These are phyloP conservation scores for Psilopogon haemacephalus DNA, from an alignment of 2,113 vertebrate genomes.

Conservation along the genomic window DNA sequence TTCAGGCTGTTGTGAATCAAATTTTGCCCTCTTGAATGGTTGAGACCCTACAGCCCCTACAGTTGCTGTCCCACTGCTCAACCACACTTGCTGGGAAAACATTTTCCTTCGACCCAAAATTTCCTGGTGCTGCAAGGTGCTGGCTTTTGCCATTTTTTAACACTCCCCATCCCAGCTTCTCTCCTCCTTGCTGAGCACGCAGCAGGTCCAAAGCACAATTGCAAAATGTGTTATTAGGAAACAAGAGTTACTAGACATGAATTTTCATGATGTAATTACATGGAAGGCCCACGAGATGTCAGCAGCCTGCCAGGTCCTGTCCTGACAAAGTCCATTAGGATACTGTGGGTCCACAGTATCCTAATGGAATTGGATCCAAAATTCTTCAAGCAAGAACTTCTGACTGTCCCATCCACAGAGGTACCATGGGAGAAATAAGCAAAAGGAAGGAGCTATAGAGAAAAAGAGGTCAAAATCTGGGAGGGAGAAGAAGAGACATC, in stretches of 20 bases:
- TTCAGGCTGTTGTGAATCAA: not conserved
- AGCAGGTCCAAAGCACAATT: fast-evolving
- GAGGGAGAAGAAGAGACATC: not conserved
- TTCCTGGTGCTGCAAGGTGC: not conserved
- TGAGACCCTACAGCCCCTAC: not conserved
- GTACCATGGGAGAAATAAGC: not conserved
- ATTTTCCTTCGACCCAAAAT: not conserved
- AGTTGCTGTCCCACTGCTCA: not conserved
- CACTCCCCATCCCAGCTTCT: not conserved
- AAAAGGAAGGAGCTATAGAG: not conserved
- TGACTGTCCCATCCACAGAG: not conserved
- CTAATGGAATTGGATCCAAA: not conserved
- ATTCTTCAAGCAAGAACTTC: not conserved
- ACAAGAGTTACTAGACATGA: not conserved
- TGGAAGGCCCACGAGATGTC: conserved; percentile 46
- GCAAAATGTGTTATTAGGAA: fast-evolving
- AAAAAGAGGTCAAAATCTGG: not conserved
- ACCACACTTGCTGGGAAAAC: fast-evolving
- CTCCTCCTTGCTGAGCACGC: not conserved
- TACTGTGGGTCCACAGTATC: not conserved
- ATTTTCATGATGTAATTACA: not conserved
- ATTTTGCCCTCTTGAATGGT: not conserved
- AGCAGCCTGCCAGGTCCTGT: conserved; percentile 15
- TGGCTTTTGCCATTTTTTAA: not conserved
- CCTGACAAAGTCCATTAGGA: too few species aligned